Conservation (phyloP, 1,140 invertebrate genomes). For the Drosophila nigrodunni region DNA sequence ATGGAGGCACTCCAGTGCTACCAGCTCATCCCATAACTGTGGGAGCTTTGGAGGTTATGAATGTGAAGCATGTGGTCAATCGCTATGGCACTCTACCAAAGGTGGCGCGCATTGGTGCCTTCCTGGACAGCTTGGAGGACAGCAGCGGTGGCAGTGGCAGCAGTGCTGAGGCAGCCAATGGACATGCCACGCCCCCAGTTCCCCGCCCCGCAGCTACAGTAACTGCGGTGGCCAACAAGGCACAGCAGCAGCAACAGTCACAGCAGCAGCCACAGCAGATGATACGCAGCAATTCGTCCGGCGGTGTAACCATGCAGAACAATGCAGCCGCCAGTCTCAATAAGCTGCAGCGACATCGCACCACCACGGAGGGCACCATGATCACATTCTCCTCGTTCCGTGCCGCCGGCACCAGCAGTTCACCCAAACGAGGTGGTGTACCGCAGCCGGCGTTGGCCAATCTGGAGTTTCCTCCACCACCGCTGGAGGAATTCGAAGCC, state of each 20-base stretch:
- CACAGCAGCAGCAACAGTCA: constrained; percentile 84
- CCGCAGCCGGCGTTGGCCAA: constrained; percentile 88
- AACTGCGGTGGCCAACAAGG: constrained; percentile 86
- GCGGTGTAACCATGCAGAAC: constrained; percentile 88
- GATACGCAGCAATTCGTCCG: constrained; percentile 93
- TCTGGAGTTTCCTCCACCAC: constrained; percentile 93
- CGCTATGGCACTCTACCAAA: constrained; percentile 98
- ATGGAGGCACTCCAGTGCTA: constrained; percentile 34
- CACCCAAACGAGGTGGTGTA: constrained; percentile 85
- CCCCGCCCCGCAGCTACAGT: constrained; percentile 12
- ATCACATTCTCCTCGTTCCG: constrained; percentile 85
- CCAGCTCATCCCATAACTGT: constrained; percentile 86
- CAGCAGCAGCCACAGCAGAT: constrained; percentile 86
- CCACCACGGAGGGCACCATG: constrained; percentile 84
- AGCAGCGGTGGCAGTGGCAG: constrained; percentile 37
- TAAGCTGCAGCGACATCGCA: constrained; percentile 85
- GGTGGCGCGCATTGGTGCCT: constrained; percentile 97
- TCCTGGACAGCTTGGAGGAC: constrained; percentile 93
- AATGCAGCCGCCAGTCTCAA: constrained; percentile 85
- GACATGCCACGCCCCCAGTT: constrained; percentile 57
- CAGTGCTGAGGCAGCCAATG: constrained; percentile 51
- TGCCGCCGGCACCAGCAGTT: constrained; percentile 83
- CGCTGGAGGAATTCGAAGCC: constrained; percentile 87
- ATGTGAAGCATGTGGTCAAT: constrained; percentile 97
- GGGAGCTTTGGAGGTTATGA: constrained; percentile 97